A percentile compares a stretch with the other conserved stretches of the same genome.
Conservation (phyloP, 2,888 invertebrate genomes). For the Synanthedon vespiformis region DNA sequence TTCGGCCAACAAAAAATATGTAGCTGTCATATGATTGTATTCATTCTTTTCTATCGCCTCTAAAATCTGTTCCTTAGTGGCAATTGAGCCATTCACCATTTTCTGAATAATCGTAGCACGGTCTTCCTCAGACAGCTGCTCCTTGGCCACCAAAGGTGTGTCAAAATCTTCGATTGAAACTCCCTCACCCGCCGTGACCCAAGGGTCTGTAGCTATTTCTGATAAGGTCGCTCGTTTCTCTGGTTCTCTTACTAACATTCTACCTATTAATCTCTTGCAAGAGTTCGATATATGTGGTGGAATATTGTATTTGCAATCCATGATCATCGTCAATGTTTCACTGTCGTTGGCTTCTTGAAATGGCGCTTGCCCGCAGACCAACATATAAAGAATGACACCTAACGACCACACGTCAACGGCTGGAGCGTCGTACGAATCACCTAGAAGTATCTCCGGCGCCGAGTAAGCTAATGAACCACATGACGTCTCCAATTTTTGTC, state of each 20-base stretch:
- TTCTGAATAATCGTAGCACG: slow-evolving; percentile 92
- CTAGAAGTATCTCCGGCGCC: slow-evolving; percentile 97
- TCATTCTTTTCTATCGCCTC: slow-evolving; percentile 95
- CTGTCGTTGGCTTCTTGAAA: slow-evolving; percentile 99
- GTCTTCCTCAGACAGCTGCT: slow-evolving; percentile 92
- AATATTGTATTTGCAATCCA: slow-evolving; percentile 98
- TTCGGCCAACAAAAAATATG: slow-evolving; percentile 96
- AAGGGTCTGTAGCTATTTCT: slow-evolving; percentile 88
- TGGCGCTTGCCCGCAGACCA: slow-evolving; percentile 96
- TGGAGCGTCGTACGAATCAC: slow-evolving; percentile 98
- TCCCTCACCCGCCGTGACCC: slow-evolving; percentile 76
- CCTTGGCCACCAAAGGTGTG: slow-evolving; percentile 87
- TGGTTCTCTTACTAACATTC: slow-evolving; percentile 95
- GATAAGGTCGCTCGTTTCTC: slow-evolving; percentile 88
- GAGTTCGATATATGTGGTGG: slow-evolving; percentile 87
- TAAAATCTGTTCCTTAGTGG: slow-evolving; percentile 92
- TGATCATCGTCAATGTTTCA: slow-evolving; percentile 98
- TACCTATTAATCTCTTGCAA: slow-evolving; percentile 88
- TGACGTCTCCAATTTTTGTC: slow-evolving; percentile 96
- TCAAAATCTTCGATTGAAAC: slow-evolving; percentile 70
- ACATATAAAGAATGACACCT: slow-evolving; percentile 98
- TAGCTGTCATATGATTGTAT: slow-evolving; percentile 98
- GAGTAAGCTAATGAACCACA: slow-evolving; percentile 99
- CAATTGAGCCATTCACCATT: slow-evolving; percentile 96
- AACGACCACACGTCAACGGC: slow-evolving; percentile 99